Percentiles rank a stretch among this genome's conserved stretches.
phyloP scores from a whole-genome alignment of 30 jellyfish, hydroid and myxozoan species.

The Cassiopea andromeda region DNA sequence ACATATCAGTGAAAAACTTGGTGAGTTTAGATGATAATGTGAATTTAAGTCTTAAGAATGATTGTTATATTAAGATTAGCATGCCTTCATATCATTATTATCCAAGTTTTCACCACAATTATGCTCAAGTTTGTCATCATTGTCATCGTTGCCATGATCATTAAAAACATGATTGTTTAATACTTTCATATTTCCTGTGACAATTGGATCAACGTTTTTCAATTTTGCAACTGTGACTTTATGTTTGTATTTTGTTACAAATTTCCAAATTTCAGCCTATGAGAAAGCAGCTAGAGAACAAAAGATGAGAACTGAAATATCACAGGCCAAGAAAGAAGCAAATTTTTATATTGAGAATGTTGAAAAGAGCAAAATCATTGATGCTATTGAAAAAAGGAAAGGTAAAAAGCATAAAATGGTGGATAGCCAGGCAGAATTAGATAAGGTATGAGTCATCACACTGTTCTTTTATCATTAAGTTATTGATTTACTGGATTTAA shows the following conservation, averaged over 20 bases:
- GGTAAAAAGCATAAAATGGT: conserved; percentile 48
- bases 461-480: background rate
- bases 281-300: conserved; percentile 94
- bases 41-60: background rate
- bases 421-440: background rate
- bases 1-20: conserved; percentile 93
- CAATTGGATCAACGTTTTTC: background rate
- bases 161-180: background rate
- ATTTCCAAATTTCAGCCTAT: conserved; percentile 74
- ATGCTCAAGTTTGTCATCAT: background rate
- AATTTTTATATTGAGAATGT: conserved; percentile 80
- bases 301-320: conserved; percentile 88
- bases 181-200: too few relatives aligned
- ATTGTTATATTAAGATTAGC: too few relatives aligned
- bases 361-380: conserved; percentile 72
- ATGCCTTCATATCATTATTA: background rate
- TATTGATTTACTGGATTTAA: background rate
- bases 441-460: conserved; percentile 6
- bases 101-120: background rate
- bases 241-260: too few relatives aligned
- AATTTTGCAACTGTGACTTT: too few relatives aligned
- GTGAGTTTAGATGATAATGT: conserved; percentile 21
- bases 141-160: background rate
- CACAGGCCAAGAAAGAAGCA: conserved; percentile 93
- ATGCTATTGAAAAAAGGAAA: conserved; percentile 78